Percentiles rank a stretch among this genome's conserved stretches.
Evolutionary conservation across 2,113 vertebrate genomes (phyloP).

Genomic region (Trichomycterus rosablanca): DNA sequence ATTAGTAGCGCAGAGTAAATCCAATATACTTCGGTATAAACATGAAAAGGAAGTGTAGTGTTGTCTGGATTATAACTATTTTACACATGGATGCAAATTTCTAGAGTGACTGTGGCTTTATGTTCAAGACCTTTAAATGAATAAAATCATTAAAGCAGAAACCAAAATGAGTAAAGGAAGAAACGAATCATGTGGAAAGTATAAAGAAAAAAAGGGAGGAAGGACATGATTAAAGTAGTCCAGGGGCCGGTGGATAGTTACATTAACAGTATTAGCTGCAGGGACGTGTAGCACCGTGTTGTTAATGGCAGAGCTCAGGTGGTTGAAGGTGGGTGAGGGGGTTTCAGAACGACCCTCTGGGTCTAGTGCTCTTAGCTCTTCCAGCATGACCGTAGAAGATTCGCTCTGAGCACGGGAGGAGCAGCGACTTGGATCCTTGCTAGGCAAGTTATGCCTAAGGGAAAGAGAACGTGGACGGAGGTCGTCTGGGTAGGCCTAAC

Average conservation of each 20-base stretch:
- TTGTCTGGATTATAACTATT: no score
- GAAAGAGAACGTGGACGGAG: slow-evolving; percentile 38
- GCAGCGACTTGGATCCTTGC: slow-evolving; percentile 51
- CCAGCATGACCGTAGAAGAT: slow-evolving; percentile 62
- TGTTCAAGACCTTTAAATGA: no score
- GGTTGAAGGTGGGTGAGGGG: slow-evolving; percentile 68
- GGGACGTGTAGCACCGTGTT: slow-evolving; percentile 59
- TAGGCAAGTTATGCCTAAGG: slow-evolving; percentile 36
- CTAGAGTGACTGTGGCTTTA: no score
- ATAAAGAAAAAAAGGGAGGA: not conserved
- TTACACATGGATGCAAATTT: no score
- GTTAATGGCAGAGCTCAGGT: slow-evolving; percentile 69
- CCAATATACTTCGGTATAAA: no score
- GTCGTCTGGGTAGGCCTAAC: slow-evolving; percentile 33
- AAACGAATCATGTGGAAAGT: not conserved
- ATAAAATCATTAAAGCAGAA: not conserved
- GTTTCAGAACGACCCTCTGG: slow-evolving; percentile 62
- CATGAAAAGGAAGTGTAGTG: no score
- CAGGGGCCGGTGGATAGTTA: slow-evolving; percentile 60
- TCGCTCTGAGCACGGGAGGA: slow-evolving; percentile 52
- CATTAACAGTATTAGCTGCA: slow-evolving; percentile 59
- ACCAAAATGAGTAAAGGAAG: not conserved
- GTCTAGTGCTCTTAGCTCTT: slow-evolving; percentile 62
- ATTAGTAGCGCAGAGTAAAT: no score
- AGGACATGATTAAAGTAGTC: not conserved